A percentile compares a stretch with the other conserved stretches of the same genome.
Evolutionary conservation across 92 coral and sea anemone genomes (phyloP).

Genomic region (Desmophyllum pertusum): DNA sequence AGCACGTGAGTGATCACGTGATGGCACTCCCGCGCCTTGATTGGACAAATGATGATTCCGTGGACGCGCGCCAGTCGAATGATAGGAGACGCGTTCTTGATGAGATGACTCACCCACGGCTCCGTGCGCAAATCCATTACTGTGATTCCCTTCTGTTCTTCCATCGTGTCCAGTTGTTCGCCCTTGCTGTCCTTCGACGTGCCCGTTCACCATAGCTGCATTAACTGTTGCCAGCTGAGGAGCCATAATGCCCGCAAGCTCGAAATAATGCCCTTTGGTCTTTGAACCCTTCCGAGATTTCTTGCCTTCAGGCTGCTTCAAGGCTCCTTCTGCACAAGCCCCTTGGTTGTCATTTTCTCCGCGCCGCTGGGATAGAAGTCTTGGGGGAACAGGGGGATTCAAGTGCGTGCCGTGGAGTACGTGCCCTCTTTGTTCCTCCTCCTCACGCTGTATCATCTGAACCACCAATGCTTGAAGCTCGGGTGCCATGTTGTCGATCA

Average conservation of each 20-base stretch:
- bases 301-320: constrained; percentile 23
- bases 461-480: constrained; percentile 42
- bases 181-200: background rate
- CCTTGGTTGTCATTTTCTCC: background rate
- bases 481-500: constrained; percentile 39
- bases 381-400: constrained; percentile 33
- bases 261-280: constrained; percentile 54
- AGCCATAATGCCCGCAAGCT: constrained; percentile 53
- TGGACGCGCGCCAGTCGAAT: background rate
- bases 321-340: constrained; percentile 7
- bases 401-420: background rate
- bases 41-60: background rate
- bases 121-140: background rate
- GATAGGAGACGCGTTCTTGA: background rate
- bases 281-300: constrained; percentile 47
- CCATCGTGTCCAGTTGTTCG: background rate
- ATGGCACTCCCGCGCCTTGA: background rate
- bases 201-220: constrained; percentile 30
- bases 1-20: constrained; percentile 19
- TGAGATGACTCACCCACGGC: background rate
- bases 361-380: background rate
- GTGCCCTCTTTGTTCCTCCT: constrained; percentile 23
- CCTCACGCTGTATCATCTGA: constrained; percentile 33
- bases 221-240: constrained; percentile 65
- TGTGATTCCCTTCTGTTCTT: background rate